Percentiles rank a stretch among this genome's conserved stretches.
Evolutionary conservation across 2,113 vertebrate genomes (phyloP).

Genomic region (Callopanchax toddi): DNA sequence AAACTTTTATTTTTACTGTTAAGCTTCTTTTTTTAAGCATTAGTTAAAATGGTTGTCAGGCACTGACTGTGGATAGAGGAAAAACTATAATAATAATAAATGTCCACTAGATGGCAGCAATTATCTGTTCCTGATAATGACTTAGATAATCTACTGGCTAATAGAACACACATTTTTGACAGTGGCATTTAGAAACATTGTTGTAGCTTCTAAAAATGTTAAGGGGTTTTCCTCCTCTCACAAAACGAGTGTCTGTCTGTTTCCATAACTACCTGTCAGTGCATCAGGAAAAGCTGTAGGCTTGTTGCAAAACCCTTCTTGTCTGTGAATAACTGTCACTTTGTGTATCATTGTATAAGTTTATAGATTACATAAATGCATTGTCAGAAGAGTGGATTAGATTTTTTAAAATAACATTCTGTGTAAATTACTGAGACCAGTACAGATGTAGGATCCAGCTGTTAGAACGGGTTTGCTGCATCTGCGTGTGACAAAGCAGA

Average conservation of each 20-base stretch:
- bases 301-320: neutral
- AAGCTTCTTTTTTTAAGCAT: no score
- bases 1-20: neutral
- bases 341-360: neutral
- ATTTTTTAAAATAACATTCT: neutral
- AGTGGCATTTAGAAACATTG: neutral
- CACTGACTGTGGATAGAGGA: no score
- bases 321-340: neutral
- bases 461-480: slow-evolving; percentile 40
- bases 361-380: neutral
- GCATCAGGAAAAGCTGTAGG: slow-evolving; percentile 1
- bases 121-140: slow-evolving; percentile 6
- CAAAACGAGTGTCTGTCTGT: neutral
- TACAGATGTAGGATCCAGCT: slow-evolving; percentile 30
- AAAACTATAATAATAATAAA: no score
- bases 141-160: slow-evolving; percentile 10
- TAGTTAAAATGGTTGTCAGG: no score
- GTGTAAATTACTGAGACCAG: slow-evolving; percentile 15
- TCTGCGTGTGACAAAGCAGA: slow-evolving; percentile 50
- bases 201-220: slow-evolving; percentile 11
- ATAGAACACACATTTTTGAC: slow-evolving; percentile 21
- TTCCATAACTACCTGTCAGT: neutral
- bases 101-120: slow-evolving; percentile 68
- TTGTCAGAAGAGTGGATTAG: slow-evolving; percentile 7
- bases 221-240: no score